Percentiles rank a stretch among this genome's conserved stretches.
Conservation (phyloP, 2,888 invertebrate genomes). For the Tridacna gigas region DNA sequence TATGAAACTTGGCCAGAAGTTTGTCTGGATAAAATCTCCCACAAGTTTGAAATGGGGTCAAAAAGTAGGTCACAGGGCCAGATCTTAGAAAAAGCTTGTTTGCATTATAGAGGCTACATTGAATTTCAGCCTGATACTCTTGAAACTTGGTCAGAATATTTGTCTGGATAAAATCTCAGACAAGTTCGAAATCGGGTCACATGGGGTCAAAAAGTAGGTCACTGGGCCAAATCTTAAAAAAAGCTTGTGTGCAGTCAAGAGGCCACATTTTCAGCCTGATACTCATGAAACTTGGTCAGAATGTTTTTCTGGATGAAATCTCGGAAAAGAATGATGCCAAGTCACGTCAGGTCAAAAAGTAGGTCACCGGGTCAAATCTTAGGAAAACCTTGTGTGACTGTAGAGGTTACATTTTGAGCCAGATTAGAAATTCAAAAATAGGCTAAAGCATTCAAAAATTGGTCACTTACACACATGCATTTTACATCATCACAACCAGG, state of each 20-base stretch:
- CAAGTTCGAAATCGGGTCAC: not conserved
- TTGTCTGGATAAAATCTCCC: not conserved
- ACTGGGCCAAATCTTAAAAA: no score
- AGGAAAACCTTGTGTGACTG: no score
- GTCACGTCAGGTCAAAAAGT: not conserved
- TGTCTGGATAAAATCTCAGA: not conserved
- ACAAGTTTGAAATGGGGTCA: not conserved
- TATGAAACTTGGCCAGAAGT: no score
- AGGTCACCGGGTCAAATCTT: no score
- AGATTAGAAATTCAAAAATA: no score
- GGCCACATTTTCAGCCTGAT: no score
- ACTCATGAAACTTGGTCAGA: not conserved
- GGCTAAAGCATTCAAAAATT: no score
- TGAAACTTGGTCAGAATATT: not conserved
- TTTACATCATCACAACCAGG: no score
- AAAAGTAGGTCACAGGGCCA: not conserved
- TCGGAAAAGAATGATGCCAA: not conserved
- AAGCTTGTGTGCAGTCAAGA: no score
- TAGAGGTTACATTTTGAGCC: no score
- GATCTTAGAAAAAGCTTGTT: not conserved
- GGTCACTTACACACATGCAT: no score
- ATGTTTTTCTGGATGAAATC: not conserved
- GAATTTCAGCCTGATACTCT: not conserved
- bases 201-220: not conserved
- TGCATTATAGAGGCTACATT: not conserved